A percentile compares a stretch with the other conserved stretches of the same genome.
These are phyloP conservation scores for Myotis myotis DNA, from an alignment of 2,797 vertebrate species.

Conservation along the genomic window DNA sequence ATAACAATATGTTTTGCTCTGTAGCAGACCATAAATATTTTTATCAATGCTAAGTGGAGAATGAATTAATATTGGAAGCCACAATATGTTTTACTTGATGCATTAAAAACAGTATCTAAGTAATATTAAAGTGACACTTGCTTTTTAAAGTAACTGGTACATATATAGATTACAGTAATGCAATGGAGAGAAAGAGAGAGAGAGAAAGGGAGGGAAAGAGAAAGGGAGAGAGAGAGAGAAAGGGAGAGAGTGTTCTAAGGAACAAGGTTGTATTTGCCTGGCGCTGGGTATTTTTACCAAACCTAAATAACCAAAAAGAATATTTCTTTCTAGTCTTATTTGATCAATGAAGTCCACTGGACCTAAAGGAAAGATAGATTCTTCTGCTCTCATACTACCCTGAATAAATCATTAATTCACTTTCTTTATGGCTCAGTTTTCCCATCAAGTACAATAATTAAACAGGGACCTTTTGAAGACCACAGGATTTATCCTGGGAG, in stretches of 20 bases:
- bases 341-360: neutral
- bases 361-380: neutral
- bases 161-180: neutral
- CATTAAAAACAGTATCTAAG: conserved; percentile 64
- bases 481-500: neutral
- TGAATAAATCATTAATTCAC: neutral
- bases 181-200: neutral
- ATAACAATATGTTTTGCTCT: conserved; percentile 62
- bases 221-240: too few relatives aligned
- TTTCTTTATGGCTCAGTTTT: neutral
- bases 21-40: conserved; percentile 58
- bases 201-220: too few relatives aligned
- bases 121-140: conserved; percentile 56
- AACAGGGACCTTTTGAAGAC: neutral
- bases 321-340: neutral
- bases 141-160: conserved; percentile 60
- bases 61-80: conserved; percentile 65
- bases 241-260: neutral
- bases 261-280: conserved; percentile 25
- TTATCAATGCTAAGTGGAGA: conserved; percentile 67
- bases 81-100: conserved; percentile 52
- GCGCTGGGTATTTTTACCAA: conserved; percentile 30
- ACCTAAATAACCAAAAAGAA: neutral
- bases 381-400: neutral
- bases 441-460: conserved; percentile 11